phyloP scores from a whole-genome alignment of 2,888 invertebrate species.

The Hypselothyrea guttata region DNA sequence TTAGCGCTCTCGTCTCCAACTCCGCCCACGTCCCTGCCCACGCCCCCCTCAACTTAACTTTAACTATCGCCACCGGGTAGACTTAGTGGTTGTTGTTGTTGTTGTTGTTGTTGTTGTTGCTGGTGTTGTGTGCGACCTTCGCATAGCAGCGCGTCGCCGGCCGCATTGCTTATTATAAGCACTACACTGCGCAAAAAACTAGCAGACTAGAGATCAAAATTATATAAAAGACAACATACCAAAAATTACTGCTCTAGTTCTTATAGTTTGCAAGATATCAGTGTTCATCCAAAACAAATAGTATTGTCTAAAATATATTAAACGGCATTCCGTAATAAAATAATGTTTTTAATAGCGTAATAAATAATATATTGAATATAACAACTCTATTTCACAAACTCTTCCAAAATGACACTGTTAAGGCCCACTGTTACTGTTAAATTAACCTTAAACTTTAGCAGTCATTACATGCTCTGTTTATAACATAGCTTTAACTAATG shows the following conservation, averaged over 20 bases:
- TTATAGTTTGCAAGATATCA: too few species aligned
- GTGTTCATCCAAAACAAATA: too few species aligned
- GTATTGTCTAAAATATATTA: too few species aligned
- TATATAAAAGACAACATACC: too few species aligned
- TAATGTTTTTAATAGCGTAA: too few species aligned
- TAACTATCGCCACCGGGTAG: conserved; percentile 41
- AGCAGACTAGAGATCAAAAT: neutral
- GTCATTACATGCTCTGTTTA: too few species aligned
- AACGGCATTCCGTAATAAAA: too few species aligned
- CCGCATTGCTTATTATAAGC: conserved; percentile 60
- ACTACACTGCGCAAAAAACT: conserved; percentile 32
- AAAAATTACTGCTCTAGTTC: too few species aligned
- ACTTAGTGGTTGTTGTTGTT: conserved; percentile 21
- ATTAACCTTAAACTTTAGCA: neutral
- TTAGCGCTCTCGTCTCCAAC: conserved; percentile 40
- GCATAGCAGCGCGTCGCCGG: conserved; percentile 71
- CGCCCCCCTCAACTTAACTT: neutral
- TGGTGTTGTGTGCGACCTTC: conserved; percentile 60
- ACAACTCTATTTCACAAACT: too few species aligned
- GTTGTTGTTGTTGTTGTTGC: conserved; percentile 13
- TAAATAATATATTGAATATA: too few species aligned
- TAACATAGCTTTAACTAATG: too few species aligned
- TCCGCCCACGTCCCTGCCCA: conserved; percentile 36
- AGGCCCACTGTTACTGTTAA: neutral
- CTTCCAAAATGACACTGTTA: too few species aligned